phyloP scores from a whole-genome alignment of 1,140 invertebrate species.

The Lepidurus couesii region DNA sequence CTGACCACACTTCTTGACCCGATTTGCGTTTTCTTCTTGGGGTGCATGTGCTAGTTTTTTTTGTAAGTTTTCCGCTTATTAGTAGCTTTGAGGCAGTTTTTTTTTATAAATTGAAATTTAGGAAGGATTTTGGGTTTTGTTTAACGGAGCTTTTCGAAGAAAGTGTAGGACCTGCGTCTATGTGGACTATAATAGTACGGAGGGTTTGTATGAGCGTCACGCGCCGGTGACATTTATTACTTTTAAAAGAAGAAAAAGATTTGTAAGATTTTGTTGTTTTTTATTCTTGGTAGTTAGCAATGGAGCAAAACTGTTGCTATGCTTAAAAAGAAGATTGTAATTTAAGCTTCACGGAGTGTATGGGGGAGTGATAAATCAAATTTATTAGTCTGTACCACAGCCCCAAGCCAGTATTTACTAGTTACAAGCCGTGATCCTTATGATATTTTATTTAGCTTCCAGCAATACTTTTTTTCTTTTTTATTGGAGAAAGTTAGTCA shows the following conservation, averaged over 20 bases:
- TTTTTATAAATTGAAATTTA: too few relatives aligned
- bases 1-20: too few relatives aligned
- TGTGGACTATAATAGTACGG: too few relatives aligned
- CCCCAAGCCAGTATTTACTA: not conserved
- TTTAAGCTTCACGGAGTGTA: not conserved
- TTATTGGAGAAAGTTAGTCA: not conserved
- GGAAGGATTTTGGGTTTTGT: too few relatives aligned
- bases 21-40: too few relatives aligned
- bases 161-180: too few relatives aligned
- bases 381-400: not conserved
- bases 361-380: not conserved
- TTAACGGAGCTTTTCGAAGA: too few relatives aligned
- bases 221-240: too few relatives aligned
- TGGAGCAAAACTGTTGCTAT: not conserved
- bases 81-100: too few relatives aligned
- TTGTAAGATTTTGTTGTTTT: not conserved
- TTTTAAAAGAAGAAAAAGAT: not conserved
- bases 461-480: not conserved
- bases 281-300: not conserved
- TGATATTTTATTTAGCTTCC: not conserved
- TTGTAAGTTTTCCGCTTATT: too few relatives aligned
- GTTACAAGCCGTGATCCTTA: not conserved
- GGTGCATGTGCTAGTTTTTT: too few relatives aligned
- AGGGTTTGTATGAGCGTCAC: too few relatives aligned
- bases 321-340: not conserved